phyloP scores from a whole-genome alignment of 2,888 invertebrate genomes.

The Sabatieria punctata region DNA sequence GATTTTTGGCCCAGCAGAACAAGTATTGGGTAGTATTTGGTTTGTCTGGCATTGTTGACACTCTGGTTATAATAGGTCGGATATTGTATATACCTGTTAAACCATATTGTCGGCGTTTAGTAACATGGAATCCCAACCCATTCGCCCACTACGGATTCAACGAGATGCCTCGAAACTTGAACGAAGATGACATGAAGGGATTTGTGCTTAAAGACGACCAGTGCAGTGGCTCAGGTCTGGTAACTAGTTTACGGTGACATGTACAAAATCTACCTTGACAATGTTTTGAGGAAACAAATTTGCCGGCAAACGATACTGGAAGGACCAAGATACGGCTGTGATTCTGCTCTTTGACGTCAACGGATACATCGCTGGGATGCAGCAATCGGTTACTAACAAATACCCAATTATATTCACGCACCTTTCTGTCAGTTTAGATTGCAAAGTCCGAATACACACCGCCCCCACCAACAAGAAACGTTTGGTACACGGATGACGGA shows the following conservation, averaged over 20 bases:
- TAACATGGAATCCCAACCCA: constrained; percentile 2
- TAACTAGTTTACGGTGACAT: not conserved
- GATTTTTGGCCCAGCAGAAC: too few relatives aligned
- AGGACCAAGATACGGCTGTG: constrained; percentile 23
- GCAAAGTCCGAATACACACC: constrained; percentile 2
- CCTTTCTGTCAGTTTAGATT: too few relatives aligned
- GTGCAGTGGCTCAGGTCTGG: not conserved
- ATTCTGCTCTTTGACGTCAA: constrained; percentile 29
- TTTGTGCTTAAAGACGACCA: constrained; percentile 1
- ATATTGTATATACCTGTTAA: too few relatives aligned
- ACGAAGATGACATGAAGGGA: not conserved
- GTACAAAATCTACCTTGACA: not conserved
- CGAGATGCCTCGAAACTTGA: not conserved
- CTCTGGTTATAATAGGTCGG: too few relatives aligned
- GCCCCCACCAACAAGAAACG: too few relatives aligned
- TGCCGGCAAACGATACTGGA: constrained; percentile 27
- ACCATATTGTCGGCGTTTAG: too few relatives aligned
- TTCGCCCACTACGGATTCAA: not conserved
- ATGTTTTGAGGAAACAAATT: constrained; percentile 12
- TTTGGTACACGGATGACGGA: constrained; percentile 10
- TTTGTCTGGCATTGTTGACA: too few relatives aligned
- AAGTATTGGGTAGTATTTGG: too few relatives aligned
- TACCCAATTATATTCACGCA: too few relatives aligned
- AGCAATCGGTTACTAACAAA: constrained; percentile 31
- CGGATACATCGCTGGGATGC: constrained; percentile 33